These are phyloP conservation scores for Amphimedon queenslandica DNA, from an alignment of 37 sponge, comb jelly and placozoan species.

Conservation along the genomic window DNA sequence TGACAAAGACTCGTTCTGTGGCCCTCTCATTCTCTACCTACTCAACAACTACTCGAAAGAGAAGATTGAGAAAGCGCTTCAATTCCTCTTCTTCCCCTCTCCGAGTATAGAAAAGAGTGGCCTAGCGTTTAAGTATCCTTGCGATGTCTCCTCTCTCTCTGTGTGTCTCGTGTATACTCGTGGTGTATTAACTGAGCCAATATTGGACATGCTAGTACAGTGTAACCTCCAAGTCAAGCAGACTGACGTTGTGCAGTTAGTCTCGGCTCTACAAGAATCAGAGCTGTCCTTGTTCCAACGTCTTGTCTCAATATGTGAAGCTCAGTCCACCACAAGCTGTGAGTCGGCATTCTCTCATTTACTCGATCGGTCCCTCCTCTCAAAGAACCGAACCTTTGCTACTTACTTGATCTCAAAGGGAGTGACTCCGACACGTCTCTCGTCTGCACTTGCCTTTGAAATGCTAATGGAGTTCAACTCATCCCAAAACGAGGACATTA, in stretches of 20 bases:
- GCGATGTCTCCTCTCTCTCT: background rate
- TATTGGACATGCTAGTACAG: background rate
- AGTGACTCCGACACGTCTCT: background rate
- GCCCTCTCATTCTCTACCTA: background rate
- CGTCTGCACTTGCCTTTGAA: too few relatives aligned
- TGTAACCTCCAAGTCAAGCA: background rate
- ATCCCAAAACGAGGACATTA: too few relatives aligned
- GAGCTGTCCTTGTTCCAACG: background rate
- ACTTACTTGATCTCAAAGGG: background rate
- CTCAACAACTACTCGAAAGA: background rate
- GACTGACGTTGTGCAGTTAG: background rate
- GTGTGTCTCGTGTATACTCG: background rate
- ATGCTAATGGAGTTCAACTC: too few relatives aligned
- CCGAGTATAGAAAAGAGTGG: conserved; percentile 2
- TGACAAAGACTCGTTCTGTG: background rate
- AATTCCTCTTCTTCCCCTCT: background rate
- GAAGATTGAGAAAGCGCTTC: background rate
- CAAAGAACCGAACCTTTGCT: background rate
- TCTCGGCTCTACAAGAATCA: background rate
- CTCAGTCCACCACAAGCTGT: background rate
- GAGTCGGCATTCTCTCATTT: background rate
- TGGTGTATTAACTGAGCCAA: background rate
- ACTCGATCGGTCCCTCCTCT: background rate
- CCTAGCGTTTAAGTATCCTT: background rate
- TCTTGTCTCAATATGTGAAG: background rate